A percentile compares a stretch with the other conserved stretches of the same genome.
Conservation (phyloP, 2,888 invertebrate genomes). For the Antheraea yamamai region DNA sequence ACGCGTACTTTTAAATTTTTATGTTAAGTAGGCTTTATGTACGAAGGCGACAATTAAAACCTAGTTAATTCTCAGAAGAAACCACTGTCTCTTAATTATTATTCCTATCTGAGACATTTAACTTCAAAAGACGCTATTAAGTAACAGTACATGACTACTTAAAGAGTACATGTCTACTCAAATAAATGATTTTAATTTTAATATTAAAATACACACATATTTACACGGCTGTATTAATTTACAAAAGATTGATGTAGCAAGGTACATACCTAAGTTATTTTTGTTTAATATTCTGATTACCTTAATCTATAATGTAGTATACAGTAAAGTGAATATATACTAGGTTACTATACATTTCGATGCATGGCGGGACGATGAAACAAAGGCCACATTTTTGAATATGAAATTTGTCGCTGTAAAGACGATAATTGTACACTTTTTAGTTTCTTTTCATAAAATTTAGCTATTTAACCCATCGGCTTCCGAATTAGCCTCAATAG, state of each 20-base stretch:
- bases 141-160: not conserved
- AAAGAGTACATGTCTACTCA: not conserved
- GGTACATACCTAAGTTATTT: not conserved
- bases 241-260: not conserved
- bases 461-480: too few species aligned
- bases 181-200: not conserved
- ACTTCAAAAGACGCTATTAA: conserved; percentile 4
- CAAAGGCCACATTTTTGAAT: too few species aligned
- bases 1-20: conserved; percentile 38
- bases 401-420: too few species aligned
- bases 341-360: too few species aligned
- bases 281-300: too few species aligned
- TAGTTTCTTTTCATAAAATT: too few species aligned
- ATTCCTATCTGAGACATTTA: conserved; percentile 7
- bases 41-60: conserved; percentile 43
- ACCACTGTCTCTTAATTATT: conserved; percentile 12
- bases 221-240: not conserved
- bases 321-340: too few species aligned
- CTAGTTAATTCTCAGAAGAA: conserved; percentile 7
- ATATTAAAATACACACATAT: not conserved
- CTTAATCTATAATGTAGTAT: too few species aligned
- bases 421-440: too few species aligned
- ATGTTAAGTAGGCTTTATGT: conserved; percentile 38
- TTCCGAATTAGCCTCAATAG: too few species aligned
- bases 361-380: too few species aligned